Evolutionary conservation across 2,113 vertebrate species (phyloP).

Genomic region (Kobus ellipsiprymnus): DNA sequence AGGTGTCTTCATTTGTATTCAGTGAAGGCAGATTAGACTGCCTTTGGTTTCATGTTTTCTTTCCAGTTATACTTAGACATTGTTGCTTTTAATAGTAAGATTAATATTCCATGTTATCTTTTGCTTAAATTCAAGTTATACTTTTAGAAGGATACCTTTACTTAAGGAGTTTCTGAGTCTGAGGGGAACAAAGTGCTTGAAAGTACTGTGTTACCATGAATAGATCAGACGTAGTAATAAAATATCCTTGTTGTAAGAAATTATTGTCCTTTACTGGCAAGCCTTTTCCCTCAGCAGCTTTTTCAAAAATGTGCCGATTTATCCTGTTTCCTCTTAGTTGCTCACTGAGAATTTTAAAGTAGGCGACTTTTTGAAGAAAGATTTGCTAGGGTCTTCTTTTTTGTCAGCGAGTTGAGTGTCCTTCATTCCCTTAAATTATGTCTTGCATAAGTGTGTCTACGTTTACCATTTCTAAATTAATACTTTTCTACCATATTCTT

Average conservation of each 20-base stretch:
- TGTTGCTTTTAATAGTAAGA: constrained; percentile 33
- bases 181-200: background rate
- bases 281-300: background rate
- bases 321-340: background rate
- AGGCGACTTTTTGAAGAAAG: background rate
- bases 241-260: background rate
- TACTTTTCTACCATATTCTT: background rate
- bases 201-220: background rate
- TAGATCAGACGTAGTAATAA: constrained; percentile 10
- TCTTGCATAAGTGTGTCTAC: background rate
- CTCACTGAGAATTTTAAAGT: constrained; percentile 44
- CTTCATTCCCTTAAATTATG: constrained; percentile 10
- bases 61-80: constrained; percentile 21
- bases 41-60: background rate
- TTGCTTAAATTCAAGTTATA: constrained; percentile 29
- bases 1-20: constrained; percentile 27
- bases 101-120: constrained; percentile 13
- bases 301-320: background rate
- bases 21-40: background rate
- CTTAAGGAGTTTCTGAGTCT: constrained; percentile 2
- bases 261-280: background rate
- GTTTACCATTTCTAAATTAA: constrained; percentile 32
- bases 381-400: background rate
- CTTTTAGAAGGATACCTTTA: background rate
- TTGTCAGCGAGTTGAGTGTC: background rate